Conservation (phyloP, 1,140 invertebrate species). For the Drosophila ficusphila region DNA sequence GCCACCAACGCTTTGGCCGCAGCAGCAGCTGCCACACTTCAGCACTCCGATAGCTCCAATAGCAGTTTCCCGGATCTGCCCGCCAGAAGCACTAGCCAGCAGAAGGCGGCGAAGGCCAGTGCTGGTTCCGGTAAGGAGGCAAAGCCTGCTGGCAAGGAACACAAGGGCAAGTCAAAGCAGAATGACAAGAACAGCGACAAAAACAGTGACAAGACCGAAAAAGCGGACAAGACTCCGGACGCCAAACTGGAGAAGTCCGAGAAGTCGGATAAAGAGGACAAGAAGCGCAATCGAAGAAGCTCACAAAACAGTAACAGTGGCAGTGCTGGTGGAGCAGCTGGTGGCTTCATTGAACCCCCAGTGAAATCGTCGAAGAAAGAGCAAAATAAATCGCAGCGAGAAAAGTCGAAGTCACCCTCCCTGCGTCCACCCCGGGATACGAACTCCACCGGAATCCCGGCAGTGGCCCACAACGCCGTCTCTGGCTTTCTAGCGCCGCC, state of each 20-base stretch:
- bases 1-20: conserved; percentile 55
- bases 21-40: conserved; percentile 69
- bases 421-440: conserved; percentile 46
- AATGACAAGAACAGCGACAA: conserved; percentile 42
- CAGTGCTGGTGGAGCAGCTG: conserved; percentile 33
- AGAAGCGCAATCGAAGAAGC: conserved; percentile 86
- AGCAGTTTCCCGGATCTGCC: conserved; percentile 81
- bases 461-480: conserved; percentile 1
- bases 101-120: conserved; percentile 36
- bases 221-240: conserved; percentile 54
- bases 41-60: conserved; percentile 83
- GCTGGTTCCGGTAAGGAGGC: conserved; percentile 30
- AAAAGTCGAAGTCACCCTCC: conserved; percentile 78
- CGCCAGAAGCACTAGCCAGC: conserved; percentile 43
- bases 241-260: conserved; percentile 64
- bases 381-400: conserved; percentile 52
- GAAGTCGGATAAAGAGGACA: conserved; percentile 84
- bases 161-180: conserved; percentile 55
- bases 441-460: conserved; percentile 9
- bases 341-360: conserved; percentile 70
- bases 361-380: conserved; percentile 77
- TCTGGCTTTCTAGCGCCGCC: conserved; percentile 24
- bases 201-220: conserved; percentile 43
- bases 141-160: conserved; percentile 54
- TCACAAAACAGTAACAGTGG: conserved; percentile 63